phyloP scores from a whole-genome alignment of 2,888 invertebrate genomes.

The Dinocampus coccinellae region DNA sequence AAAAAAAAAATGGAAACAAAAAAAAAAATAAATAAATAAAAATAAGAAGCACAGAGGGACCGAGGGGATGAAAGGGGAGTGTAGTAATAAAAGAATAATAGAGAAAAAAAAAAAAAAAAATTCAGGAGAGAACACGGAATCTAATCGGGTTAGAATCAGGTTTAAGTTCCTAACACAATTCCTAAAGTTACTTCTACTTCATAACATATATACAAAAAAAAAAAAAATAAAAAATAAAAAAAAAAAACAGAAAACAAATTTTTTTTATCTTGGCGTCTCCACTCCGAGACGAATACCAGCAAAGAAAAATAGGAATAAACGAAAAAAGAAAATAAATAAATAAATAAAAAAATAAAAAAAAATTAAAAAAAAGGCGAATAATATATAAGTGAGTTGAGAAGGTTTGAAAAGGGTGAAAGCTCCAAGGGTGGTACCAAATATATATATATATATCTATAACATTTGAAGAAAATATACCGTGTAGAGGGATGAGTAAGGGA shows the following conservation, averaged over 20 bases:
- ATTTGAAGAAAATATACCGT: constrained; percentile 16
- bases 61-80: no score
- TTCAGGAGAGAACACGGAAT: constrained; percentile 38
- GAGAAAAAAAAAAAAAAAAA: constrained; percentile 4
- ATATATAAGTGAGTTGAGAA: constrained; percentile 4
- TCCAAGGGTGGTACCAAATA: constrained; percentile 36
- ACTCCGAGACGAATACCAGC: constrained; percentile 18
- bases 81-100: no score
- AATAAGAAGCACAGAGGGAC: no score
- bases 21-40: neutral
- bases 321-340: constrained; percentile 9
- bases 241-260: no score
- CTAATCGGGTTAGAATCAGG: constrained; percentile 67
- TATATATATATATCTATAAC: neutral
- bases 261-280: constrained; percentile 16
- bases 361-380: constrained; percentile 33
- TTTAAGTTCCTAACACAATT: constrained; percentile 52
- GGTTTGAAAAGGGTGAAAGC: constrained; percentile 33
- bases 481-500: constrained; percentile 28
- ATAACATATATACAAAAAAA: no score
- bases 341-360: constrained; percentile 4
- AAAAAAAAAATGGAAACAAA: neutral
- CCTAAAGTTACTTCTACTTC: constrained; percentile 42
- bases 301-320: no score
- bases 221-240: no score